Percentiles rank a stretch among this genome's conserved stretches.
These are phyloP conservation scores for Gymnothorax reevesii DNA, from an alignment of 2,797 vertebrate species.

Conservation along the genomic window DNA sequence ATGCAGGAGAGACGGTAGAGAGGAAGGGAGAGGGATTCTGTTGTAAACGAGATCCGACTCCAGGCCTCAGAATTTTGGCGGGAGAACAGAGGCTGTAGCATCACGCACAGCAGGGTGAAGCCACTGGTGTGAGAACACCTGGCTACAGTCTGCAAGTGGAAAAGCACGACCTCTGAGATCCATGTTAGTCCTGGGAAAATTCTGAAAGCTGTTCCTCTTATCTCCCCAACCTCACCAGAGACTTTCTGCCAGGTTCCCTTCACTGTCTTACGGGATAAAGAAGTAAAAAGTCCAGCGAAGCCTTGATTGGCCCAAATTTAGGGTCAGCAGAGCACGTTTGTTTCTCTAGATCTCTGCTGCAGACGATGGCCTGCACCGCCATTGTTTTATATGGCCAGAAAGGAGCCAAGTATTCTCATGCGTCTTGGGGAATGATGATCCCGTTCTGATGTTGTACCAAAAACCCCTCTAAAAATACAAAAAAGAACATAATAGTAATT, in stretches of 20 bases:
- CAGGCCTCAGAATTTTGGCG: neutral
- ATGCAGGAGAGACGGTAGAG: neutral
- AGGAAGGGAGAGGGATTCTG: neutral
- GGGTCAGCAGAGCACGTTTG: slow-evolving; percentile 41
- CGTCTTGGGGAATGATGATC: slow-evolving; percentile 65
- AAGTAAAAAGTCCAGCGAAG: slow-evolving; percentile 46
- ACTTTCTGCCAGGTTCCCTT: slow-evolving; percentile 47
- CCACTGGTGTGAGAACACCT: slow-evolving; percentile 33
- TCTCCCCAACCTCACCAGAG: slow-evolving; percentile 43
- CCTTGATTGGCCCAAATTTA: slow-evolving; percentile 45
- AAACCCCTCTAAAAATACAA: slow-evolving; percentile 60
- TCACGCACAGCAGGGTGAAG: neutral
- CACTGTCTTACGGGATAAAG: slow-evolving; percentile 44
- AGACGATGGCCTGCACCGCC: slow-evolving; percentile 10
- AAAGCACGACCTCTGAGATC: slow-evolving; percentile 40
- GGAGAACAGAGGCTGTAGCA: neutral
- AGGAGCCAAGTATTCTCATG: slow-evolving; percentile 65
- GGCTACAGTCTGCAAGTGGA: slow-evolving; percentile 30
- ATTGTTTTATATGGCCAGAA: slow-evolving; percentile 54
- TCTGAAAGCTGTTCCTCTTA: slow-evolving; percentile 33
- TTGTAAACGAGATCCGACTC: slow-evolving; percentile 15
- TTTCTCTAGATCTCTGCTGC: slow-evolving; percentile 40
- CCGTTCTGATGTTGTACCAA: slow-evolving; percentile 64
- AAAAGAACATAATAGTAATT: slow-evolving; percentile 54
- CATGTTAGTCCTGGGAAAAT: slow-evolving; percentile 43